Conservation (phyloP, 2,797 vertebrate species). For the Anguilla anguilla region DNA sequence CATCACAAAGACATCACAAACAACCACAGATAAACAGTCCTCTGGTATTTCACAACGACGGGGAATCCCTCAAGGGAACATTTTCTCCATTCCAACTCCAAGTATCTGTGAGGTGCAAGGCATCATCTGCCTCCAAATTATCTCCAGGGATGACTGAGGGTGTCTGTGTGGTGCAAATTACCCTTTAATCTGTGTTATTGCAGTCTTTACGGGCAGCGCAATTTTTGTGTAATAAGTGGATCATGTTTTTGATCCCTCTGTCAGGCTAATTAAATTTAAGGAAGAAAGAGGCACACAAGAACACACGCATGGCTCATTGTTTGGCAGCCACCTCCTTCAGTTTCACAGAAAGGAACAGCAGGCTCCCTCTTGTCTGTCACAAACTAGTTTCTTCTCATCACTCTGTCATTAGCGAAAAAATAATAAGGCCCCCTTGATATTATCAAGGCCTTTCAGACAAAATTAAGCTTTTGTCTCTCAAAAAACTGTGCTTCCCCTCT, state of each 20-base stretch:
- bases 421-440: constrained; percentile 14
- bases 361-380: neutral
- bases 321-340: constrained; percentile 2
- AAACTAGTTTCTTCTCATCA: neutral
- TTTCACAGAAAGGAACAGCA: constrained; percentile 9
- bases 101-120: neutral
- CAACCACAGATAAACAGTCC: neutral
- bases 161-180: constrained; percentile 17
- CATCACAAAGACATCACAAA: neutral
- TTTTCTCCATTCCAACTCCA: neutral
- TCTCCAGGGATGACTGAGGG: neutral
- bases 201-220: constrained; percentile 14
- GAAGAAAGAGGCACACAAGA: neutral
- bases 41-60: neutral
- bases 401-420: constrained; percentile 20
- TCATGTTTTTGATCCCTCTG: constrained; percentile 30
- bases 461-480: constrained; percentile 2
- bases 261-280: constrained; percentile 35
- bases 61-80: neutral
- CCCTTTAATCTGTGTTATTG: constrained; percentile 27
- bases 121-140: neutral
- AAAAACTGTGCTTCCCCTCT: neutral
- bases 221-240: constrained; percentile 25
- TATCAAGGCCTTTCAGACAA: constrained; percentile 19
- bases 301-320: neutral